phyloP scores from a whole-genome alignment of 2,888 invertebrate genomes.

The Lepidocyrtinus sp. region DNA sequence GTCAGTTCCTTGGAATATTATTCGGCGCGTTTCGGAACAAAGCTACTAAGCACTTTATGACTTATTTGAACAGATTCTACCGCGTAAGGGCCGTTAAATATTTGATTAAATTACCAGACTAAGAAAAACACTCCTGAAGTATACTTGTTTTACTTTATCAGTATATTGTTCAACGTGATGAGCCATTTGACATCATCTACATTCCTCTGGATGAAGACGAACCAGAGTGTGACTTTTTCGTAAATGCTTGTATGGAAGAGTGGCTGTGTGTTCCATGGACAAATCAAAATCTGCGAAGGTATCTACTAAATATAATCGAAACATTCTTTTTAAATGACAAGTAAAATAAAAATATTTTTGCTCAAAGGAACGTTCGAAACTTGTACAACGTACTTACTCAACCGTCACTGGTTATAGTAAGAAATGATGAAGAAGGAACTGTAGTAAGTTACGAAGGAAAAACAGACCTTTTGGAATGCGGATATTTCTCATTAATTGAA shows the following conservation, averaged over 20 bases:
- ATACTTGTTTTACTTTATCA: constrained; percentile 5
- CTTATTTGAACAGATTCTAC: constrained; percentile 60
- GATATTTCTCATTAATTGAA: constrained; percentile 56
- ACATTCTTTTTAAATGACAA: background rate
- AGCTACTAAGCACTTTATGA: constrained; percentile 56
- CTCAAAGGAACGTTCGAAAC: constrained; percentile 50
- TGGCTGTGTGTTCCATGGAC: constrained; percentile 65
- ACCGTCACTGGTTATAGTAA: constrained; percentile 58
- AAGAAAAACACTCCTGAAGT: background rate
- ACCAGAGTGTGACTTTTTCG: constrained; percentile 62
- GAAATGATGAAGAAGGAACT: constrained; percentile 60
- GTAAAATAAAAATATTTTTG: background rate
- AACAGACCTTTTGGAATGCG: constrained; percentile 63
- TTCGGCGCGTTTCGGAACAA: constrained; percentile 64
- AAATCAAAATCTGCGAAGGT: constrained; percentile 56
- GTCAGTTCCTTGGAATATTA: constrained; percentile 56
- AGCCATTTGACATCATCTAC: constrained; percentile 62
- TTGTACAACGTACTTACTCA: constrained; percentile 58
- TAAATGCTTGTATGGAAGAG: constrained; percentile 59
- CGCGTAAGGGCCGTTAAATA: constrained; percentile 48
- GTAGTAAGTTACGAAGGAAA: constrained; percentile 63
- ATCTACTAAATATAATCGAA: background rate
- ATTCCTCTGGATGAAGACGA: constrained; percentile 65
- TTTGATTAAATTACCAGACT: background rate
- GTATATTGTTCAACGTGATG: constrained; percentile 46